Base-by-base conservation (phyloP, 2,113 vertebrate genomes). In the Daubentonia madagascariensis region DNA sequence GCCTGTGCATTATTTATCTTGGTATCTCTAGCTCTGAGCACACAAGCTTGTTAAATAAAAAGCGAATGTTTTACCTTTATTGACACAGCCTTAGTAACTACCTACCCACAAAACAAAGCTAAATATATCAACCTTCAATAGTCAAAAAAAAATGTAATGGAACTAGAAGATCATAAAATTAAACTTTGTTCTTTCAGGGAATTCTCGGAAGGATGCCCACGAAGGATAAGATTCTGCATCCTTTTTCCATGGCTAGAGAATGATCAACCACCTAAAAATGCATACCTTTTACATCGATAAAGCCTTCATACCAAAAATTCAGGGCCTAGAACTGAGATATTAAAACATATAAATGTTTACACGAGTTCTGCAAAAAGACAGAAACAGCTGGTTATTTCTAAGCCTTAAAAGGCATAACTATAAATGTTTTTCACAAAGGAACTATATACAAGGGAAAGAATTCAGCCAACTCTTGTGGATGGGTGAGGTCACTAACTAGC, bases 391-490 rank as follows among this genome's bases (percentile, higher is more conserved):
- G 68, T 45, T 92, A 92, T 78, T 96, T 54, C 50, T 81, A 85
- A 92, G 48, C 80, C 84, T 95, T 96, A 91, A 96, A 95, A 96
- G 70, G 32, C 54, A 85, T 52, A 75, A 70, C 67, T 89, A 30
- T 80, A 97, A 92, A 75, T 96, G 61, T 91, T 88, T 95, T 83
- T 93, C 68, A 97, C 81, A 86, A 80, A 94, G 61, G 61, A 94
- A 84, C 80, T 63, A 32, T 73, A 86, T 85, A 84, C 43, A 93
- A 85, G 40, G 73, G 61, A 86, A 97, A 94, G 30, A 95, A 96
- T 92, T 91, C 45, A 40, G 8, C 37, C 79, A 89, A 28, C 30
- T 57, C 40, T 70, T 73, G 32, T 97, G 83, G 37, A 59, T 78
- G 86, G 61, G 22, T 86, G 91, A 92, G 72, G 81, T 91, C 89